Evolutionary conservation across 2,797 vertebrate species (phyloP), one percentile per base, ranked within the genome.

Genomic region (Schizothorax lantsangensis): DNA sequence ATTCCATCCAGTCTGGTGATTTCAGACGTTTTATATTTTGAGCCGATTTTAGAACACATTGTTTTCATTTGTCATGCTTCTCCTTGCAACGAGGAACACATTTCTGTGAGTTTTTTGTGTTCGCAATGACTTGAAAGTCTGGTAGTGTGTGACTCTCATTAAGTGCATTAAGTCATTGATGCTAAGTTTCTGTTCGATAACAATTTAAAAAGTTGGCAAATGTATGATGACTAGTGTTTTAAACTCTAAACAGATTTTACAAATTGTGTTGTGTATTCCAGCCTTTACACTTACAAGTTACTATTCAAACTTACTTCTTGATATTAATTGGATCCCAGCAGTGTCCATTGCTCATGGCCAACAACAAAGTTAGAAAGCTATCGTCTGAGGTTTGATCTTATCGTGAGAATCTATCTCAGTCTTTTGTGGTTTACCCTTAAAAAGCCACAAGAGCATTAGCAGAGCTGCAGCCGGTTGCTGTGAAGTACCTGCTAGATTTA

Each of bases 401-500:
- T 86, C 54, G 11, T 68, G 59, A 78, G 62, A 78, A 78, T 68
- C 73, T 78, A 14, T n/a, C 15, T 52, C 21, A 40, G 15, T 38
- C 47, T 86, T 80, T 79, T 84, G 78, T 43, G 84, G 89, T 88
- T 75, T 88, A 59, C 86, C 68, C 79, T 62, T 86, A 71, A 84
- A 82, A 69, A 86, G 79, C 77, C 84, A 57, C 52, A 47, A 83
- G 38, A 57, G 82, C 72, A 84, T 62, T 19, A 69, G 69, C 40
- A 80, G 89, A 26, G n/a, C 30, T 75, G 68, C 83, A 45, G 73
- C 82, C 77, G 6, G 57, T 64, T 62, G 40, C 45, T 85, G 85
- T 87, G 38, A 40, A 84, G 54, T n/a, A 40, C 72, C 36, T 62
- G 71, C 75, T 89, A 57, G 84, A 88, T 89, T 85, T 86, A 89